phyloP scores from a whole-genome alignment of 2,888 invertebrate species.

The Adela reaumurella region DNA sequence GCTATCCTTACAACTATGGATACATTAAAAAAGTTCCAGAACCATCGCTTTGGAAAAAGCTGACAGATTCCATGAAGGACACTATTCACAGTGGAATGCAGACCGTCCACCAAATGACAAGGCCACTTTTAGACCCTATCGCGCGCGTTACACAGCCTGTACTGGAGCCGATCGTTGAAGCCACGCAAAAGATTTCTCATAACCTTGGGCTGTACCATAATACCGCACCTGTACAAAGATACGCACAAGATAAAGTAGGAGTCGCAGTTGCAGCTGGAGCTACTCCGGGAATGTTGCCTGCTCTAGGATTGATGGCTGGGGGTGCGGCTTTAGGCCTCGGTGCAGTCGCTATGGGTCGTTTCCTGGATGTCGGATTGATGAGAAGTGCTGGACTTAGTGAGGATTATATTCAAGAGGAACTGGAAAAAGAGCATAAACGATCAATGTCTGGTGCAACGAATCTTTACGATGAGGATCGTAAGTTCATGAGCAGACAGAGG shows the following conservation, averaged over 20 bases:
- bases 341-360: slow-evolving; percentile 73
- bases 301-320: slow-evolving; percentile 75
- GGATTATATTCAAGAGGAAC: slow-evolving; percentile 28
- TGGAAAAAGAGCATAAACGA: slow-evolving; percentile 56
- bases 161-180: slow-evolving; percentile 71
- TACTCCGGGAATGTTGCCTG: slow-evolving; percentile 63
- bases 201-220: slow-evolving; percentile 64
- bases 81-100: slow-evolving; percentile 69
- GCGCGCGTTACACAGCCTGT: slow-evolving; percentile 61
- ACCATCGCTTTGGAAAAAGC: slow-evolving; percentile 69
- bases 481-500: slow-evolving; percentile 38
- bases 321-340: slow-evolving; percentile 80
- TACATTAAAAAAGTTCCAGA: slow-evolving; percentile 55
- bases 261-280: slow-evolving; percentile 46
- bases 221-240: slow-evolving; percentile 39
- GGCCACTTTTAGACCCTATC: slow-evolving; percentile 57
- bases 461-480: slow-evolving; percentile 32
- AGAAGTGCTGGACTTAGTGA: slow-evolving; percentile 46
- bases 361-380: slow-evolving; percentile 62
- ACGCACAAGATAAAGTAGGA: slow-evolving; percentile 63
- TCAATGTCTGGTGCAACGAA: slow-evolving; percentile 32
- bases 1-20: slow-evolving; percentile 61
- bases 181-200: slow-evolving; percentile 74
- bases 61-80: slow-evolving; percentile 69
- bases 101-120: slow-evolving; percentile 63